Conservation (phyloP, 2,797 vertebrate species). For the Muraenolepis orangiensis region DNA sequence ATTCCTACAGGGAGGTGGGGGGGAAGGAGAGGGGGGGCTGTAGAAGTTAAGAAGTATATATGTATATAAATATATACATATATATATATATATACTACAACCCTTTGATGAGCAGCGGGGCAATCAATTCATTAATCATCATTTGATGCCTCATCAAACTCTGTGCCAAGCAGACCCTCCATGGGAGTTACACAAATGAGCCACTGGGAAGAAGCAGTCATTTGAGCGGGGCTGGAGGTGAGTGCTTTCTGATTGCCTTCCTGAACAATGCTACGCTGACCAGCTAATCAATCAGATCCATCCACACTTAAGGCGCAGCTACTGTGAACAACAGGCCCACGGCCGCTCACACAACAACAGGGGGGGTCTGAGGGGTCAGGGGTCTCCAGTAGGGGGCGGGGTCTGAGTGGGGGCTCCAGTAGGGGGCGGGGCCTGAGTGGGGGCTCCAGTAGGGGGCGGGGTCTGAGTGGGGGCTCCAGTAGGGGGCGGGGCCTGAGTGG, state of each 20-base stretch:
- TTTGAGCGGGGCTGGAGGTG: conserved; percentile 99
- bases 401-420: conserved; percentile 76
- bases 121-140: conserved; percentile 99
- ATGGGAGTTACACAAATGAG: conserved; percentile 99
- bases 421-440: no score
- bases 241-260: conserved; percentile 99
- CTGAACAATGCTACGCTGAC: conserved; percentile 96
- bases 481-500: no score
- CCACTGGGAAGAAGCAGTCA: conserved; percentile 96
- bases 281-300: conserved; percentile 99
- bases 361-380: conserved; percentile 52
- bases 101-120: conserved; percentile 93
- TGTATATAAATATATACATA: no score
- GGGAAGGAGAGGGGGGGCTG: not conserved
- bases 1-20: conserved; percentile 21
- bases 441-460: no score
- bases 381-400: conserved; percentile 67
- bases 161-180: conserved; percentile 97
- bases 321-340: conserved; percentile 79
- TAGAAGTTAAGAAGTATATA: conserved; percentile 80
- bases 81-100: no score
- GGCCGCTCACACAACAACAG: conserved; percentile 69
- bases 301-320: conserved; percentile 81
- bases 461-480: no score
- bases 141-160: conserved; percentile 99